Conservation (phyloP, 1,140 invertebrate genomes). For the Drosophila hydei region DNA sequence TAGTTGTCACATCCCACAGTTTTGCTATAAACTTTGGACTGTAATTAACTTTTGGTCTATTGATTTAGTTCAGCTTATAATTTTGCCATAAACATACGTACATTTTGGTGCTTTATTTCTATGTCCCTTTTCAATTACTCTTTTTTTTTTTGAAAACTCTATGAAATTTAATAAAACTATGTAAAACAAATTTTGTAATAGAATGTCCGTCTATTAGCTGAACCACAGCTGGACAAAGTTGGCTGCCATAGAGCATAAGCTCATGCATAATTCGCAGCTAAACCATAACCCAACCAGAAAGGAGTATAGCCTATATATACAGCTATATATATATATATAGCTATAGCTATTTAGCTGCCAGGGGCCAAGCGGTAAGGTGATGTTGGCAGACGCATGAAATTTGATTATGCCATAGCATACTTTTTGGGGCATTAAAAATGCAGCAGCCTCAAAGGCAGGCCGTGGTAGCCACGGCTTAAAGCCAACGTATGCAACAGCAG, state of each 20-base stretch:
- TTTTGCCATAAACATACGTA: too few relatives aligned
- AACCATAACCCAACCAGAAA: not conserved
- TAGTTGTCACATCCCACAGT: too few relatives aligned
- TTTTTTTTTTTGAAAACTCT: not conserved
- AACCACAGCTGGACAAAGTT: slow-evolving; percentile 12
- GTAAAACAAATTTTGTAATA: slow-evolving; percentile 2
- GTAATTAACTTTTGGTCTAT: too few relatives aligned
- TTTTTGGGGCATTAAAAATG: slow-evolving; percentile 51
- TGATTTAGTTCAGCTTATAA: too few relatives aligned
- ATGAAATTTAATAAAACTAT: slow-evolving; percentile 6
- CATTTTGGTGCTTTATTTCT: not conserved
- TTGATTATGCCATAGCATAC: slow-evolving; percentile 44
- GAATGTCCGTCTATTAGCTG: not conserved
- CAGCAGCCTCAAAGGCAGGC: slow-evolving; percentile 2
- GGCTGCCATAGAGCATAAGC: not conserved
- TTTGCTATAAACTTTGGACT: too few relatives aligned
- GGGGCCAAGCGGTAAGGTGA: not conserved
- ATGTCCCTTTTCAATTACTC: not conserved
- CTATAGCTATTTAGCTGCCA: not conserved
- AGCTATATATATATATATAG: too few relatives aligned
- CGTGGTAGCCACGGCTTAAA: slow-evolving; percentile 11
- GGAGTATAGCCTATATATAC: not conserved
- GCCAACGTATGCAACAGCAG: slow-evolving; percentile 7
- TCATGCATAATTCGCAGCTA: slow-evolving; percentile 17
- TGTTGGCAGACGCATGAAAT: slow-evolving; percentile 30